Conservation (phyloP, 2,888 invertebrate species). For the Glaucopsyche alexis region DNA sequence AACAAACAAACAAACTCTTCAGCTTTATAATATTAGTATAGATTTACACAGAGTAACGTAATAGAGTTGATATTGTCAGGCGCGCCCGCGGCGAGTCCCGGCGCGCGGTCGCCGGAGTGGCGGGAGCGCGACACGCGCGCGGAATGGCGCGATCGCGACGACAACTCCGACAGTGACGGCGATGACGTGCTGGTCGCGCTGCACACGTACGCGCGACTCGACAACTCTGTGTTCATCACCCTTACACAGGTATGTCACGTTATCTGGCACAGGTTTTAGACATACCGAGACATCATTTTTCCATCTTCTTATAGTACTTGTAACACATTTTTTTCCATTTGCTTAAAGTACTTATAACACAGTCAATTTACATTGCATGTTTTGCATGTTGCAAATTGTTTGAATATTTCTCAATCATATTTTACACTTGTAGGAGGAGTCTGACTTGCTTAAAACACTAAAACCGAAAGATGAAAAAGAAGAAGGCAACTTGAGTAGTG, state of each 20-base stretch:
- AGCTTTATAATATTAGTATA: too few species aligned
- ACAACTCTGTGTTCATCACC: conserved; percentile 53
- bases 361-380: too few species aligned
- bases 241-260: conserved; percentile 54
- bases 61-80: neutral
- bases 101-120: conserved; percentile 46
- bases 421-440: conserved; percentile 80
- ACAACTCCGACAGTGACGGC: conserved; percentile 69
- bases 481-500: conserved; percentile 49
- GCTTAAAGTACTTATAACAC: too few species aligned
- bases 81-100: conserved; percentile 16
- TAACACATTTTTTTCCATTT: too few species aligned
- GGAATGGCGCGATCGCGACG: conserved; percentile 58
- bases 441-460: conserved; percentile 84
- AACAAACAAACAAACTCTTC: too few species aligned
- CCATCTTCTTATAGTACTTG: too few species aligned
- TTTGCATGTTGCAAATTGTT: neutral
- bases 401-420: neutral
- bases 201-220: conserved; percentile 54
- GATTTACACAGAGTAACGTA: too few species aligned
- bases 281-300: too few species aligned
- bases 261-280: too few species aligned
- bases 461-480: conserved; percentile 83
- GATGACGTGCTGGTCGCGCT: conserved; percentile 65
- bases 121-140: conserved; percentile 50